Base-by-base conservation (phyloP, 2,113 vertebrate species). In the Setophaga kirtlandii region DNA sequence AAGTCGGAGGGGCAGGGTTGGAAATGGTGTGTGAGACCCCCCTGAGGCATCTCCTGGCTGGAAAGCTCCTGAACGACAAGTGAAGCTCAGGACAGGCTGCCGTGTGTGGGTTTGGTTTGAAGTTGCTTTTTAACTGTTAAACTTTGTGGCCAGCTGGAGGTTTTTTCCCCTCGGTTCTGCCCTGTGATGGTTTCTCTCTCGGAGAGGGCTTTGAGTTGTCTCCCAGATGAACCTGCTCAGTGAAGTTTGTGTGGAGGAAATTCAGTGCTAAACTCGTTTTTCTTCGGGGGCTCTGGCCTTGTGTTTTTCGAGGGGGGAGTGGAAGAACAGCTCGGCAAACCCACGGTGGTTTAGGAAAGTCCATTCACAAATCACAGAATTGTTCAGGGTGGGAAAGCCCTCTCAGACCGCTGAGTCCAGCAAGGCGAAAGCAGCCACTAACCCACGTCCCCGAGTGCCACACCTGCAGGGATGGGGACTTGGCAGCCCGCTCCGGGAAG, bases 21-120 rank as follows among this genome's bases (percentile, higher is more conserved):
- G 39, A 6, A 30, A 2, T 1, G 56, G 23, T 7, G 41, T 5
- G 3, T n/a, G 58, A 18, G 53, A 4, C 12, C 13, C 3, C 59
- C 49, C 46, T 39, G 9, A 8, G 5, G 1, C 41, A 4, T 11
- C 46, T 39, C 4, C 30, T 5, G 33, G 2, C 10, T 7, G 65
- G 21, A 44, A 30, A 30, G 5, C 27, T 53, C 33, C 0, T 1
- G 12, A 5, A 0, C 15, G 0, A 12, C 8, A 4, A 11, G 10
- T 10, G 11, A 8, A 35, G 24, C 12, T 13, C 19, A 13, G 5
- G 1, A 1, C 42, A 5, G 14, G 2, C 25, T 3, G 2, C 3
- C 11, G 15, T 2, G 15, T 1, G 8, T 44, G 25, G 14, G 39
- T 12, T 27, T 33, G 12, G 3, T 3, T 25, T 50, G 5, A 50